Base-by-base conservation (phyloP, 2,888 invertebrate species). In the Plagiodera versicolora region DNA sequence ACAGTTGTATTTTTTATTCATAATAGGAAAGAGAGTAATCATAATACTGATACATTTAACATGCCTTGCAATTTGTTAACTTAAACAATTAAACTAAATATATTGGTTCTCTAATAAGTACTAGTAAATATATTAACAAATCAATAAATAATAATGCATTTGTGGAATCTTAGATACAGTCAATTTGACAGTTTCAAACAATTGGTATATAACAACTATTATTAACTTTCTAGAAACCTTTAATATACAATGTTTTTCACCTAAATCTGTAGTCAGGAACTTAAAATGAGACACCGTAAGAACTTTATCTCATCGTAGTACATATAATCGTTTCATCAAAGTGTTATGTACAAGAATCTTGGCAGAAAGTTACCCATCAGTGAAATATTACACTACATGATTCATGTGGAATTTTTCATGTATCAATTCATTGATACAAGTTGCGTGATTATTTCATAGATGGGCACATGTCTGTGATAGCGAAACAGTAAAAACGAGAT, bases 21-120 rank as follows among this genome's bases (percentile, higher is more conserved):
- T 68, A 72, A 70, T 74, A 74, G 72, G 70, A 74, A 74, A 69
- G 70, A 39, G 39, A 39, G 39, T 39, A 71, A 73, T 77, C 76
- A 77, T 77, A 77, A 77, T 77, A 77, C 77, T 77, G 77, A 77
- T 77, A 77, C 74, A 75, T 76, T 75, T 62, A 75, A 76, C 72
- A 73, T 73, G 70, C 72, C 72, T 72, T 72, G 39, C 69, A 67
- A 66, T 16, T 51, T 45, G 67, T 11, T 10, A 63, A 59, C 52
- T 60, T 47, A 56, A 52, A 61, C 56, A 49, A 64, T 52, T 66
- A 60, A 53, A 60, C 62, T 66, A 66, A 64, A 53, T 65, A 66
- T 58, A 65, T 65, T 61, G 64, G 65, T 69, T 68, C 46, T 48
- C 35, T 18, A 70, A 68, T 65, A 70, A 58, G 60, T 65, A 66